phyloP scores from a whole-genome alignment of 2,888 invertebrate species.

The Papilio elwesi region DNA sequence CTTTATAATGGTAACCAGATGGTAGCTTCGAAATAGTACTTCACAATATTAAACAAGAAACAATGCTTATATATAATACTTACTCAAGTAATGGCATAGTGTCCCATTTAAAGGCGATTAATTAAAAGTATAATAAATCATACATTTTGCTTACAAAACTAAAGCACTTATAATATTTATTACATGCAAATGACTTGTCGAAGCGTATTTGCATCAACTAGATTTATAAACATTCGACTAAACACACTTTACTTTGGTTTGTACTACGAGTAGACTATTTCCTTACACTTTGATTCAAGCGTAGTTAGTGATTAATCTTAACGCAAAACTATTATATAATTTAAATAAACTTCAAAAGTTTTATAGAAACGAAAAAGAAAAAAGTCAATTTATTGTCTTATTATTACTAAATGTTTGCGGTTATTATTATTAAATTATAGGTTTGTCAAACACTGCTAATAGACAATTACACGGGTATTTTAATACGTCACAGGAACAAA shows the following conservation, averaged over 20 bases:
- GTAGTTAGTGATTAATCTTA: neutral
- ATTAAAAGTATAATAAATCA: conserved; percentile 15
- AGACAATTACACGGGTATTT: neutral
- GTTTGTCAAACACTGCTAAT: neutral
- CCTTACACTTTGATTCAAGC: conserved; percentile 44
- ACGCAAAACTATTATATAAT: neutral
- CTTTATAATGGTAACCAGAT: conserved; percentile 49
- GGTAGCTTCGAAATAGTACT: conserved; percentile 46
- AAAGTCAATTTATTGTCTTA: neutral
- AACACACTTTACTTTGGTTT: conserved; percentile 82
- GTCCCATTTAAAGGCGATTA: conserved; percentile 27
- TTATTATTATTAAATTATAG: neutral
- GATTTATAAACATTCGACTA: conserved; percentile 73
- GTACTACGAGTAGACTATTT: conserved; percentile 71
- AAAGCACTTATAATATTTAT: conserved; percentile 23
- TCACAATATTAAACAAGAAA: conserved; percentile 31
- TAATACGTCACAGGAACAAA: conserved; percentile 23
- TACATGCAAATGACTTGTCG: conserved; percentile 32
- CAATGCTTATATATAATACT: conserved; percentile 6
- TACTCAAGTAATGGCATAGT: conserved; percentile 29
- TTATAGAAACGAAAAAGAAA: neutral
- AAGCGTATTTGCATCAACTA: conserved; percentile 40
- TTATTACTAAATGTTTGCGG: neutral
- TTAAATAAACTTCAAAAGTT: conserved; percentile 12
- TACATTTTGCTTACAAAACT: conserved; percentile 29